Conservation (phyloP, 1,140 invertebrate genomes). For the Dufourea novaeangliae region DNA sequence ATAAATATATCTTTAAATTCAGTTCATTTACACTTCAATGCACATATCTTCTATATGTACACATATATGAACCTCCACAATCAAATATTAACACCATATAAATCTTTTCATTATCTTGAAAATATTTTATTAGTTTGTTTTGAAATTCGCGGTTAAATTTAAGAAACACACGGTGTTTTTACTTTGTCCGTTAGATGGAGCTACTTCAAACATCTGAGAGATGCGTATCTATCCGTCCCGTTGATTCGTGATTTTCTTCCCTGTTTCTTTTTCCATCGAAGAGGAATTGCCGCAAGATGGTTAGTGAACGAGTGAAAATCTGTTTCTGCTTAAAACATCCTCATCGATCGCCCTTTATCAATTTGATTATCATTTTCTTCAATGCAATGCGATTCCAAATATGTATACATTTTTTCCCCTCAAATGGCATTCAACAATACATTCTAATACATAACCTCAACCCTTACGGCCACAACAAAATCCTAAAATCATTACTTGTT, state of each 20-base stretch:
- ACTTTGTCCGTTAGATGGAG: not conserved
- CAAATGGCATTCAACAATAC: not conserved
- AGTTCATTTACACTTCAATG: too few relatives aligned
- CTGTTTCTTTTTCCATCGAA: slow-evolving; percentile 28
- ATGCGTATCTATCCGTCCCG: not conserved
- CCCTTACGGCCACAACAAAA: not conserved
- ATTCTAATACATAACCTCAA: slow-evolving; percentile 42
- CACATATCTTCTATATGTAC: too few relatives aligned
- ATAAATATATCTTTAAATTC: too few relatives aligned
- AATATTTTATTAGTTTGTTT: too few relatives aligned
- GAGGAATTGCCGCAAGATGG: slow-evolving; percentile 43
- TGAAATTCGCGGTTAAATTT: too few relatives aligned
- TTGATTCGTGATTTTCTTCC: slow-evolving; percentile 6
- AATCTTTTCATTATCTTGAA: too few relatives aligned
- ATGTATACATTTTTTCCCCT: slow-evolving; percentile 12
- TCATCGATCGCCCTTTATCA: not conserved
- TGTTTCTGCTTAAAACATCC: slow-evolving; percentile 45
- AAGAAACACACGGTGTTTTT: too few relatives aligned
- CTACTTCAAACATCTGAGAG: not conserved
- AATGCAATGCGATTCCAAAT: not conserved
- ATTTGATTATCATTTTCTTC: not conserved
- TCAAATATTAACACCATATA: too few relatives aligned
- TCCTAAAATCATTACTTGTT: not conserved
- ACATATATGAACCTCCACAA: too few relatives aligned
- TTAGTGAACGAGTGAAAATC: slow-evolving; percentile 53